Base-by-base conservation (phyloP, 2,888 invertebrate genomes). In the Coenonympha glycerion region DNA sequence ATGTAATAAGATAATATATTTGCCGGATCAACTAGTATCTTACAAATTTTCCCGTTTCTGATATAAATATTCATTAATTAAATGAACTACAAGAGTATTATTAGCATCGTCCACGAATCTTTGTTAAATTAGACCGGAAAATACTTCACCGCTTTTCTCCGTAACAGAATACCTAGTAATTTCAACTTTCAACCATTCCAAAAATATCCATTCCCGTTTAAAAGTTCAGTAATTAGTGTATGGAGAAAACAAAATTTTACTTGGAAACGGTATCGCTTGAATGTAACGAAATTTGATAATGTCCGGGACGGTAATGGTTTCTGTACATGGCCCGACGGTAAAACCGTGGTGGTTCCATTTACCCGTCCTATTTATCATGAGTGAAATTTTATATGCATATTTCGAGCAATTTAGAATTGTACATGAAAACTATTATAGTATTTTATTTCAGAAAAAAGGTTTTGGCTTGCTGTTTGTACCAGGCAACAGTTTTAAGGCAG, bases 191-290 rank as follows among this genome's bases (percentile, higher is more conserved):
- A 22, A 28, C 26, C 42, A 28, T 49, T 42, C 19, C 57, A 61
- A 63, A 68, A 67, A 64, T 65, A 59, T 66, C 62, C 60, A 62
- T 61, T 59, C 56, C 61, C 62, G 68, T 68, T 65, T 60, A 61
- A 68, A 71, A 66, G 64, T 71, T 69, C 60, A 48, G 45, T 60
- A 61, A 68, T 64, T 63, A 60, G 58, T 60, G n/a, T 58, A 60
- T 62, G 62, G 31, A 60, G 62, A 58, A 65, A 63, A 60, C 64
- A 66, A 67, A 71, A 71, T 69, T 63, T 68, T 60, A 59, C 64
- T 58, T 52, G 57, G 61, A 65, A 62, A 56, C 63, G 15, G 31
- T 15, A 31, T 6, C 31, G 60, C 49, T 55, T 58, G 56, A 46
- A 37, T 45, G 51, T 51, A 52, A 58, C 42, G 49, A 56, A 57